Evolutionary conservation across 1,140 invertebrate species (phyloP).

Genomic region (Atta texana): DNA sequence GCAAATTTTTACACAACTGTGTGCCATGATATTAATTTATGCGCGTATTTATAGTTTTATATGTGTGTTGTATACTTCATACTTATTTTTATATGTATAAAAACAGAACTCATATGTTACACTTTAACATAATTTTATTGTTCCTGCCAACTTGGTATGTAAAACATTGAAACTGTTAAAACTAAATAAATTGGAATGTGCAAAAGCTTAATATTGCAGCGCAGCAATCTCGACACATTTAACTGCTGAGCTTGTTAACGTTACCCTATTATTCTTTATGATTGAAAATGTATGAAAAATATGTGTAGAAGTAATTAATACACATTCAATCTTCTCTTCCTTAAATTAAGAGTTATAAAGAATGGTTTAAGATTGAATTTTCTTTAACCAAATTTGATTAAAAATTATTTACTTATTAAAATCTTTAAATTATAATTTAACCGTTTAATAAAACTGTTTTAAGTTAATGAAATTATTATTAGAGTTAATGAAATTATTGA

Average conservation of each 20-base stretch:
- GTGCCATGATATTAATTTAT: background rate
- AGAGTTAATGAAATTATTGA: background rate
- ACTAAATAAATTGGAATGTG: background rate
- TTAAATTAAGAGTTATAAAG: background rate
- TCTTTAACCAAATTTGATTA: background rate
- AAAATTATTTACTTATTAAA: background rate
- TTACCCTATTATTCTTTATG: background rate
- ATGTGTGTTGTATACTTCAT: background rate
- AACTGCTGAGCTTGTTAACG: background rate
- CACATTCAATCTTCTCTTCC: background rate
- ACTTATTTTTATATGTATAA: background rate
- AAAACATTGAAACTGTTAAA: background rate
- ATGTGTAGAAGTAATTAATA: background rate
- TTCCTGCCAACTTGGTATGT: background rate
- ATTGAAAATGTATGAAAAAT: background rate
- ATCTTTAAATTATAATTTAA: background rate
- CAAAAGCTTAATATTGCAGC: background rate
- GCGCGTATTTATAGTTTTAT: background rate
- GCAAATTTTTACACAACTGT: background rate
- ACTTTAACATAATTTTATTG: background rate
- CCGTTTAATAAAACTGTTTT: background rate
- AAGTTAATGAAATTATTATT: background rate
- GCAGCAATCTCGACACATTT: background rate
- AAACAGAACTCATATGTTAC: background rate
- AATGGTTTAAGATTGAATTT: slow-evolving; percentile 4